Base-by-base conservation (phyloP, 2,797 vertebrate species). In the Clangula hyemalis region DNA sequence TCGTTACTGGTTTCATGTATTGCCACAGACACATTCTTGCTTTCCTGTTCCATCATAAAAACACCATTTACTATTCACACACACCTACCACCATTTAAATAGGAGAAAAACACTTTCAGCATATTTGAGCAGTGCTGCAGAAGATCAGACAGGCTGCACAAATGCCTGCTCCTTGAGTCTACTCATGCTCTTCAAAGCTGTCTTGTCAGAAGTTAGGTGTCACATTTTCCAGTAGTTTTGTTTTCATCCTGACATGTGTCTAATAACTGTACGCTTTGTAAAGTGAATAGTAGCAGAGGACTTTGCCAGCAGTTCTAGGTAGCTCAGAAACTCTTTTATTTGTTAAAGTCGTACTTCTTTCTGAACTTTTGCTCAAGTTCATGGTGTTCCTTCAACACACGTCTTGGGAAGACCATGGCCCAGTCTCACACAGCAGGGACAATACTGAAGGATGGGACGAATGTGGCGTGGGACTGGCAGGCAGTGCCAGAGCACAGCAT, bases 191-290 rank as follows among this genome's bases (percentile, higher is more conserved):
- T 91, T 93, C 71, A 88, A 81, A 93, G 80, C 47, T 94, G 36
- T 76, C 70, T 53, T 84, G 62, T 85, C 77, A 82, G 80, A 24
- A 90, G 60, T 82, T 88, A 61, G 43, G 57, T 16, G 6, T 94
- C 92, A 90, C 54, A 58, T 89, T 89, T 90, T 96, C 69, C 69
- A 87, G 39, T 36, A 28, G 62, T 60, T 92, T 84, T 95, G 58
- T 96, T 96, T 95, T 82, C 34, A 36, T 90, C 38, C 68, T 92
- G 92, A 85, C 25, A 36, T 49, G 19, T 87, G 56, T 79, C 78
- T 93, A 85, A 51, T 89, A 87, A 90, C 30, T 38, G 32, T 51
- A 79, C 51, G 32, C 53, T 56, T 82, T 85, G 91, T 57, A 36
- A 91, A 86, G 45, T 75, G 47, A 85, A 6, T 49, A 57, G 60